A percentile compares a stretch with the other conserved stretches of the same genome.
phyloP scores from a whole-genome alignment of 2,113 vertebrate species.

The Heterocephalus glaber region DNA sequence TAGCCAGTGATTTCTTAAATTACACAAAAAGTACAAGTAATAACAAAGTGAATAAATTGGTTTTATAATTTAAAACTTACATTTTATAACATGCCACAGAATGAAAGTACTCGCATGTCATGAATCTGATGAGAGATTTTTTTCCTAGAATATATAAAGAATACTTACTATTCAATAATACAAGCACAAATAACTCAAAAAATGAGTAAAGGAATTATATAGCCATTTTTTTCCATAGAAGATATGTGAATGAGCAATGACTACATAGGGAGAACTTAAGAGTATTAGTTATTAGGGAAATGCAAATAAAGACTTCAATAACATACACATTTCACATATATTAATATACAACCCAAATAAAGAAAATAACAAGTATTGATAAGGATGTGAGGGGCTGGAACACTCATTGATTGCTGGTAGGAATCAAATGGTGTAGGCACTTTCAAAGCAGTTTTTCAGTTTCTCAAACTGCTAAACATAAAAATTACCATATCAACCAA shows the following conservation, averaged over 20 bases:
- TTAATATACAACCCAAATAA: neutral
- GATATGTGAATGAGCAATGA: neutral
- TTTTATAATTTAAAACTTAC: neutral
- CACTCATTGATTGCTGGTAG: neutral
- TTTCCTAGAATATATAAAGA: neutral
- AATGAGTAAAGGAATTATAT: neutral
- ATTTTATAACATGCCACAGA: neutral
- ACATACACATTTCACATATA: neutral
- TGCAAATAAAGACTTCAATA: neutral
- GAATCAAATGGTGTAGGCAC: neutral
- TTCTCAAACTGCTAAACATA: neutral
- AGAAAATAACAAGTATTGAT: neutral
- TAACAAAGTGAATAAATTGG: neutral
- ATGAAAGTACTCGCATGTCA: neutral
- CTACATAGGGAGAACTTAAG: neutral
- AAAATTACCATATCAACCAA: neutral
- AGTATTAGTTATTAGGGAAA: neutral
- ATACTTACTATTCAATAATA: neutral
- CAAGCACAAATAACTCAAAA: neutral
- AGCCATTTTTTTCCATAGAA: neutral
- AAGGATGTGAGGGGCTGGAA: neutral
- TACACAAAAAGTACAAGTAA: neutral
- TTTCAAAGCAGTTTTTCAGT: neutral
- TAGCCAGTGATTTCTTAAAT: neutral
- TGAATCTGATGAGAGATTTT: neutral